Conservation (phyloP, 2,888 invertebrate species). For the Cremastinae sp. region DNA sequence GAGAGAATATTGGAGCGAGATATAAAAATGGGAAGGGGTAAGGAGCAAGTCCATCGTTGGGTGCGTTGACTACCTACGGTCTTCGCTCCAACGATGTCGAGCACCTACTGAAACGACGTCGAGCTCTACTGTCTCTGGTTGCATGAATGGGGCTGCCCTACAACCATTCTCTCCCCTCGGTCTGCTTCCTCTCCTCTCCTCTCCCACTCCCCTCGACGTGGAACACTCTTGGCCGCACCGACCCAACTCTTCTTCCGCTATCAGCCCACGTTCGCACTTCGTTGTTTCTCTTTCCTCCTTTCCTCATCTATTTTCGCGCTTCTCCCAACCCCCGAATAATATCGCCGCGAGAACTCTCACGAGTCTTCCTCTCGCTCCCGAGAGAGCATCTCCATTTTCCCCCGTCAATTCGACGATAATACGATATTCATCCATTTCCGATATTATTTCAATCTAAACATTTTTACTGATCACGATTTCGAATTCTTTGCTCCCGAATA, state of each 20-base stretch:
- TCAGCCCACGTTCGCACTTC: conserved; percentile 34
- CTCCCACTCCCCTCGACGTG: conserved; percentile 27
- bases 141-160: conserved; percentile 56
- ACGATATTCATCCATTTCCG: too few relatives aligned
- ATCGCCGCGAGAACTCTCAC: background rate
- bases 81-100: conserved; percentile 59
- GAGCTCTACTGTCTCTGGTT: conserved; percentile 49
- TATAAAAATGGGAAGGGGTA: conserved; percentile 39
- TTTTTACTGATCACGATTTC: too few relatives aligned
- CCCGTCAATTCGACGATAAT: too few relatives aligned
- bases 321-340: background rate
- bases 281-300: conserved; percentile 17
- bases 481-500: too few relatives aligned
- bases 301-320: conserved; percentile 30
- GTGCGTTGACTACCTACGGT: conserved; percentile 57
- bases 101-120: conserved; percentile 54
- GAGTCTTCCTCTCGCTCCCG: background rate
- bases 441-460: too few relatives aligned
- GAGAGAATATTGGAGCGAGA: too few relatives aligned
- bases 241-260: conserved; percentile 49
- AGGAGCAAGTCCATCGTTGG: conserved; percentile 37
- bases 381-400: too few relatives aligned
- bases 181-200: conserved; percentile 33
- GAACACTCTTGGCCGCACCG: conserved; percentile 40
- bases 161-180: conserved; percentile 42